Evolutionary conservation across 1,140 invertebrate genomes (phyloP).

Genomic region (Eupeodes corollae): DNA sequence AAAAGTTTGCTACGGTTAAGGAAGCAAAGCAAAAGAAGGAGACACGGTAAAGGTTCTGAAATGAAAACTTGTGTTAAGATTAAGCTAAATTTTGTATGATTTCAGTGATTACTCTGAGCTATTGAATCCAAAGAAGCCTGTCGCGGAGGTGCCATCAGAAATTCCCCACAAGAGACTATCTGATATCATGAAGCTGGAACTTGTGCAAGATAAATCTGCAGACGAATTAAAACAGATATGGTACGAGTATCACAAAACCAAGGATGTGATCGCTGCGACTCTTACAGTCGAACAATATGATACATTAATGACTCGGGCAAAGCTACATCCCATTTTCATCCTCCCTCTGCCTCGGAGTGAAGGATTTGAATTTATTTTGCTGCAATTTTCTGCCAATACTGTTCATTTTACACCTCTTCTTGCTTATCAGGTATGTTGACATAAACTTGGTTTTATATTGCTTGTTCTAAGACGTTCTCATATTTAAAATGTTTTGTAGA

Average conservation of each 20-base stretch:
- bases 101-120: conserved; percentile 32
- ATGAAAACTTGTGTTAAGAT: no score
- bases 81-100: not conserved
- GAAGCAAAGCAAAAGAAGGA: conserved; percentile 38
- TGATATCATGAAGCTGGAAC: conserved; percentile 68
- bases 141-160: conserved; percentile 25
- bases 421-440: conserved; percentile 61
- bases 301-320: conserved; percentile 45
- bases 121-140: conserved; percentile 42
- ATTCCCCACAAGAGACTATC: conserved; percentile 45
- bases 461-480: not conserved
- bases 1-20: conserved; percentile 41
- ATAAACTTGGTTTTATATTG: not conserved
- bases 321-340: conserved; percentile 59
- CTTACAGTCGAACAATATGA: conserved; percentile 51
- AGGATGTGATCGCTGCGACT: conserved; percentile 60
- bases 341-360: conserved; percentile 68
- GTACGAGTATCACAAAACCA: conserved; percentile 67
- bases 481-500: conserved; percentile 38
- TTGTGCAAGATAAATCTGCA: conserved; percentile 58
- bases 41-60: not conserved
- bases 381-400: conserved; percentile 60
- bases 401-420: conserved; percentile 79
- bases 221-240: conserved; percentile 69
- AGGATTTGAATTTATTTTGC: conserved; percentile 82